These are phyloP conservation scores for Cantharis nigra DNA, from an alignment of 2,888 invertebrate species.

Conservation along the genomic window DNA sequence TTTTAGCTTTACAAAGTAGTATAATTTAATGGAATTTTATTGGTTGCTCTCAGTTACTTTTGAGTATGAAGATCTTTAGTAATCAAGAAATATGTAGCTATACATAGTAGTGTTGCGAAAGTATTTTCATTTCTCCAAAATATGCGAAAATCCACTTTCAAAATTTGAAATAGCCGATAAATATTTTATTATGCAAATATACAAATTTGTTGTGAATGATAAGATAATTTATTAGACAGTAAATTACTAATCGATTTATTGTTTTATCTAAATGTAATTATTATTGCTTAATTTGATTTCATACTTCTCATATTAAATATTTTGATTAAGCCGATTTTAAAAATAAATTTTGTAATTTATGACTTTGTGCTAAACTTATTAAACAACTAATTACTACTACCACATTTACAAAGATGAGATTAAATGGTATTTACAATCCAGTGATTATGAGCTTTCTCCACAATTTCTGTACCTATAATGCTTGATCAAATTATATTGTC, in stretches of 20 bases:
- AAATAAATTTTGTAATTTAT: background rate
- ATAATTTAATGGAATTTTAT: too few species aligned
- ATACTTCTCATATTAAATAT: background rate
- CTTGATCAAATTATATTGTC: background rate
- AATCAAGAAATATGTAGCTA: too few species aligned
- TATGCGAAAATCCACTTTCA: too few species aligned
- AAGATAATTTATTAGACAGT: background rate
- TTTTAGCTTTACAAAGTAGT: too few species aligned
- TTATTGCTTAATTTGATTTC: background rate
- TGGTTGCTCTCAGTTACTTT: too few species aligned
- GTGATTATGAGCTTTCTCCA: background rate
- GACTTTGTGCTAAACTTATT: background rate
- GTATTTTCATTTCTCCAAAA: too few species aligned
- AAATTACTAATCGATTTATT: background rate
- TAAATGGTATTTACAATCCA: background rate
- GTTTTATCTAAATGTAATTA: background rate
- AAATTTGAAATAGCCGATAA: too few species aligned
- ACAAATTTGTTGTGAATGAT: background rate
- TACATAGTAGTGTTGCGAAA: too few species aligned
- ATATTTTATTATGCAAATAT: too few species aligned
- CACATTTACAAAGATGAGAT: too few species aligned
- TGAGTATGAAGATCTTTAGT: too few species aligned
- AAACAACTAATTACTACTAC: too few species aligned
- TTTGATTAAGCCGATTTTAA: background rate
- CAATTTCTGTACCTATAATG: background rate